A percentile compares a stretch with the other conserved stretches of the same genome.
These are phyloP conservation scores for Heloderma charlesbogerti DNA, from an alignment of 2,113 vertebrate species.

Conservation along the genomic window DNA sequence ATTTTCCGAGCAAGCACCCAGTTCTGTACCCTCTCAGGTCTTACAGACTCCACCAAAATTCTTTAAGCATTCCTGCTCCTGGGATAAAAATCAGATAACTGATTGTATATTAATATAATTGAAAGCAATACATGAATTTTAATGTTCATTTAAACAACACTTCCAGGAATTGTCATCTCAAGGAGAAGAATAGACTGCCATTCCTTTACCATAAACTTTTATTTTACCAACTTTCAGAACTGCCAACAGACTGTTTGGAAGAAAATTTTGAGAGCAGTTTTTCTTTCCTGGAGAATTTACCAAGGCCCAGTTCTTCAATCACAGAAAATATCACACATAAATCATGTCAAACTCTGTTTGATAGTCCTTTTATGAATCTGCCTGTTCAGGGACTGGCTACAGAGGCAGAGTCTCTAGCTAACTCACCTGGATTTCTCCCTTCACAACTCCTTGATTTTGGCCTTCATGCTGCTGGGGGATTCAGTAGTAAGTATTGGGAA, in stretches of 20 bases:
- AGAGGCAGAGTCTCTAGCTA: conserved; percentile 64
- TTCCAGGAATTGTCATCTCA: background rate
- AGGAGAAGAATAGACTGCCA: background rate
- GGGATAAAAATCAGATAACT: too few relatives aligned
- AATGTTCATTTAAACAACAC: background rate
- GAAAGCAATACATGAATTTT: background rate
- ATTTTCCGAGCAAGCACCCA: too few relatives aligned
- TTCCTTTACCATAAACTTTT: background rate
- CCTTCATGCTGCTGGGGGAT: conserved; percentile 77
- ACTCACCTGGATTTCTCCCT: conserved; percentile 80
- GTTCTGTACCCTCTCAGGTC: too few relatives aligned
- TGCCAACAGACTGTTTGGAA: conserved; percentile 65
- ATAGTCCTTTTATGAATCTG: conserved; percentile 64
- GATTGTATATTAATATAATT: background rate
- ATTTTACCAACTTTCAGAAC: conserved; percentile 45
- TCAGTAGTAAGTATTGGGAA: conserved; percentile 51
- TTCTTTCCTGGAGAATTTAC: conserved; percentile 83
- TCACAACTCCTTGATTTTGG: conserved; percentile 90
- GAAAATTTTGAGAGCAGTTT: conserved; percentile 82
- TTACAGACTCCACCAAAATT: too few relatives aligned
- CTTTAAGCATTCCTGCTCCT: too few relatives aligned
- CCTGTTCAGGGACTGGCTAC: background rate
- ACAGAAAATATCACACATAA: conserved; percentile 73
- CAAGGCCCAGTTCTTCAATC: conserved; percentile 72
- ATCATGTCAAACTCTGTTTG: conserved; percentile 77